Percentiles rank a stretch among this genome's conserved stretches.
These are phyloP conservation scores for Elgonia sp. DNA, from an alignment of 2,888 invertebrate species.

Conservation along the genomic window DNA sequence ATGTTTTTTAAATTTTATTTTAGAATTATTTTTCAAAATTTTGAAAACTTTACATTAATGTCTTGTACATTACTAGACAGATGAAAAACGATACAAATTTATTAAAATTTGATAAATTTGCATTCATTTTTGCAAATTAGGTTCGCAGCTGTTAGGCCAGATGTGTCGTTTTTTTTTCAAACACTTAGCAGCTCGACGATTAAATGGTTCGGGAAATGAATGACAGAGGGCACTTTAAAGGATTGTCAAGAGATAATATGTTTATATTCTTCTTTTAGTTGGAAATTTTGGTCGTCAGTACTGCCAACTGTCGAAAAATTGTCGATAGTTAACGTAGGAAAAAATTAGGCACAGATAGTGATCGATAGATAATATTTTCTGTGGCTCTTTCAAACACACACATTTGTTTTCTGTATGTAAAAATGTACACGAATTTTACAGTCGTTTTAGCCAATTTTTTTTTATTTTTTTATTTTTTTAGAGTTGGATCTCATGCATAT, in stretches of 20 bases:
- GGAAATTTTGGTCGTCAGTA: slow-evolving; percentile 45
- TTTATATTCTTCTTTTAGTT: slow-evolving; percentile 4
- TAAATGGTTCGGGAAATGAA: slow-evolving; percentile 38
- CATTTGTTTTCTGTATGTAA: too few species aligned
- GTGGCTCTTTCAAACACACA: too few species aligned
- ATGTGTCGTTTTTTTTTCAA: slow-evolving; percentile 57
- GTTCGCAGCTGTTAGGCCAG: slow-evolving; percentile 67
- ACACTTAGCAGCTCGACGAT: slow-evolving; percentile 48
- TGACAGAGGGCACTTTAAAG: slow-evolving; percentile 65
- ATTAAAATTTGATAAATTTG: too few species aligned
- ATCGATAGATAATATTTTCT: too few species aligned
- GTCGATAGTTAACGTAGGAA: slow-evolving; percentile 46
- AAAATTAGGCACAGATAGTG: slow-evolving; percentile 85
- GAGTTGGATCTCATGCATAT: slow-evolving; percentile 44
- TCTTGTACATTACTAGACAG: too few species aligned
- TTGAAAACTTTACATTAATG: too few species aligned
- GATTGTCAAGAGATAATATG: slow-evolving; percentile 70
- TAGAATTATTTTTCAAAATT: too few species aligned
- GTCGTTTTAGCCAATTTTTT: too few species aligned
- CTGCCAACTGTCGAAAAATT: slow-evolving; percentile 60
- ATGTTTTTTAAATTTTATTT: too few species aligned
- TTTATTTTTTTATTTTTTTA: too few species aligned
- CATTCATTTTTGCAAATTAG: not conserved
- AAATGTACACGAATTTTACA: too few species aligned
- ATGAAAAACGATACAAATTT: too few species aligned